Conservation (phyloP, 2,113 vertebrate genomes). For the Todiramphus saurophagus region DNA sequence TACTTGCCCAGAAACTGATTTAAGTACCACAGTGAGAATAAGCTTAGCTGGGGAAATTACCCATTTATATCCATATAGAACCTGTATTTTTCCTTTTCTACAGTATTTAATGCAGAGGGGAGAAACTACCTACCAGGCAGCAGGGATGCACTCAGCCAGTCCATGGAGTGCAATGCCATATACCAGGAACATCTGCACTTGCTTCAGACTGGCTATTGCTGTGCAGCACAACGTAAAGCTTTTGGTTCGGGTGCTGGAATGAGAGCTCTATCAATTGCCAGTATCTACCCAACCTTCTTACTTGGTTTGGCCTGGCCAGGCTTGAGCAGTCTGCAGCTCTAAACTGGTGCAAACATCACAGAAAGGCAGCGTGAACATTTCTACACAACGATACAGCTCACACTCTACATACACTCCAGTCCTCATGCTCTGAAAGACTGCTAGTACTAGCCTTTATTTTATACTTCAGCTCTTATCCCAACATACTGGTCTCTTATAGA, state of each 20-base stretch:
- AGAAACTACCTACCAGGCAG: background rate
- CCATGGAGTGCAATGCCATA: accelerated
- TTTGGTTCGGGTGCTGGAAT: background rate
- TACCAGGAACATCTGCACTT: background rate
- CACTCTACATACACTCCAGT: accelerated
- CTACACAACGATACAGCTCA: background rate
- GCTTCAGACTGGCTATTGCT: background rate
- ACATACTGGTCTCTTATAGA: background rate
- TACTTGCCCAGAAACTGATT: background rate
- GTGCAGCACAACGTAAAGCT: accelerated
- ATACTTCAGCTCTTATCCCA: background rate
- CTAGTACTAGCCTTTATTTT: background rate
- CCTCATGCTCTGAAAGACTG: background rate
- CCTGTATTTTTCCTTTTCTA: background rate
- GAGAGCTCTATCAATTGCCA: background rate
- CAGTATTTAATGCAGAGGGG: background rate
- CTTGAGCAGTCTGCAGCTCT: background rate
- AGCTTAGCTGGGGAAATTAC: background rate
- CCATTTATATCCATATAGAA: background rate
- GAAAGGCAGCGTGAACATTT: background rate
- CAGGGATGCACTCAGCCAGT: background rate
- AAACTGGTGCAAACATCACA: background rate
- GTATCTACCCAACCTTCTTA: background rate
- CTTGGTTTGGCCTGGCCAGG: background rate
- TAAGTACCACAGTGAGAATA: background rate